phyloP scores from a whole-genome alignment of 2,113 vertebrate species.

The Trachemys scripta region DNA sequence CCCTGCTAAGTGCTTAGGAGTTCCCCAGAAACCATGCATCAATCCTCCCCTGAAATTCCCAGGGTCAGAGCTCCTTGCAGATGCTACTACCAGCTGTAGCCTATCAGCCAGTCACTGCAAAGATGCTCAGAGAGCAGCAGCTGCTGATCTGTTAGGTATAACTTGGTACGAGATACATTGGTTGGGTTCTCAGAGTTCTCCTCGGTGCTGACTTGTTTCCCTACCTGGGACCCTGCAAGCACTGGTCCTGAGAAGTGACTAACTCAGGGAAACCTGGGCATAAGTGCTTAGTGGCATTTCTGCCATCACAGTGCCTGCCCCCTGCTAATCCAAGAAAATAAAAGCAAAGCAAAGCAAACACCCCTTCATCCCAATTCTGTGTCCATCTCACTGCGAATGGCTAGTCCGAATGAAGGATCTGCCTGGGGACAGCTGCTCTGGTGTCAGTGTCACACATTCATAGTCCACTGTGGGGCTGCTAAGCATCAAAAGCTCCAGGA shows the following conservation, averaged over 20 bases:
- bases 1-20: neutral
- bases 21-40: fast-evolving
- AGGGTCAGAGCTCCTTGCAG: neutral
- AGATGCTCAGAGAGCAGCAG: fast-evolving
- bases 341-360: neutral
- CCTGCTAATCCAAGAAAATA: neutral
- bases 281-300: neutral
- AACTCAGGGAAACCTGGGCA: neutral
- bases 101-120: fast-evolving
- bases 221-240: neutral
- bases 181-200: neutral
- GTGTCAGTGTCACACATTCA: neutral
- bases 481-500: neutral
- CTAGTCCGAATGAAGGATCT: neutral
- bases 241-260: neutral
- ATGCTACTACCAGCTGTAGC: neutral
- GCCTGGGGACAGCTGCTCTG: neutral
- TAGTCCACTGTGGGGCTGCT: neutral
- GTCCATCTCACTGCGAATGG: neutral
- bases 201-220: neutral
- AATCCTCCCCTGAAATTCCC: neutral
- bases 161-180: neutral
- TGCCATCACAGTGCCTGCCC: neutral
- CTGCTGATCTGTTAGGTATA: neutral
- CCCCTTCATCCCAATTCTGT: neutral